phyloP scores from a whole-genome alignment of 2,113 vertebrate species.

The Phyllostomus discolor region DNA sequence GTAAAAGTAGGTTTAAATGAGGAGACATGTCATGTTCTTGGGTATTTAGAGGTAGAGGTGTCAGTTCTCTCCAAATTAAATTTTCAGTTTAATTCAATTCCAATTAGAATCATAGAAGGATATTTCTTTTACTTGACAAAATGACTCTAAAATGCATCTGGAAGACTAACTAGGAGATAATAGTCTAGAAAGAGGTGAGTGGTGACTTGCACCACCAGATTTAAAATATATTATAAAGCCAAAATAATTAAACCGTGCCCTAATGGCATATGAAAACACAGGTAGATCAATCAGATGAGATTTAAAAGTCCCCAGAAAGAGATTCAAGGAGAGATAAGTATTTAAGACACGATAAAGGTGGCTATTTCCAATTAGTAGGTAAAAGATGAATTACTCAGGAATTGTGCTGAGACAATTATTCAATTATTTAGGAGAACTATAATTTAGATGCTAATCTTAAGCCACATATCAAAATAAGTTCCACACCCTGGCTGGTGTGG shows the following conservation, averaged over 20 bases:
- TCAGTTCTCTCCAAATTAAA: slow-evolving; percentile 15
- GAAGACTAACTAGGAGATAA: slow-evolving; percentile 3
- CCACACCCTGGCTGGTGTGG: background rate
- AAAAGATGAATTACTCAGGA: slow-evolving; percentile 58
- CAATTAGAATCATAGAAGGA: background rate
- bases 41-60: background rate
- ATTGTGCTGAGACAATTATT: slow-evolving; percentile 43
- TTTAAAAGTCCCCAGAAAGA: slow-evolving; percentile 9
- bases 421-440: slow-evolving; percentile 43
- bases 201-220: background rate
- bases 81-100: slow-evolving; percentile 34
- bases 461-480: slow-evolving; percentile 16
- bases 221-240: slow-evolving; percentile 46
- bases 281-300: background rate
- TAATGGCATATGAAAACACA: background rate
- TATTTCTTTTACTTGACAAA: slow-evolving; percentile 23
- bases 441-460: slow-evolving; percentile 25
- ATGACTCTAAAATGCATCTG: background rate
- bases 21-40: background rate
- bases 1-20: background rate
- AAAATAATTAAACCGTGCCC: slow-evolving; percentile 39
- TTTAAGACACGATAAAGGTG: slow-evolving; percentile 27
- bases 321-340: slow-evolving; percentile 39
- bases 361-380: background rate
- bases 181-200: background rate